Percentiles rank a stretch among this genome's conserved stretches.
phyloP scores from a whole-genome alignment of 1,140 invertebrate species.

The Drosophila guanche region DNA sequence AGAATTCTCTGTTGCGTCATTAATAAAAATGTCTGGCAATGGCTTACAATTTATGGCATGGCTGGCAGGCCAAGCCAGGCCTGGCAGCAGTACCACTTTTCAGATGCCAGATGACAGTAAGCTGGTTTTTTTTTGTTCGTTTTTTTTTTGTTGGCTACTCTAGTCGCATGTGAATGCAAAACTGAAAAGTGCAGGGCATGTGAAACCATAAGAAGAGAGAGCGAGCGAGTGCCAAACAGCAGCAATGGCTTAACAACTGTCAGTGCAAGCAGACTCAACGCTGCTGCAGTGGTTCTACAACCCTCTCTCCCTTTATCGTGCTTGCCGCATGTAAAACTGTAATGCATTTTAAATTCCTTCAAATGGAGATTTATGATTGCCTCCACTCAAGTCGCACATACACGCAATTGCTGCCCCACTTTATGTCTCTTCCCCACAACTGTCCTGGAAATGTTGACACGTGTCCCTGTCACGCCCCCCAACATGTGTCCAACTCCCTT shows the following conservation, averaged over 20 bases:
- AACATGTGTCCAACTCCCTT: slow-evolving; percentile 37
- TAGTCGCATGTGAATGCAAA: slow-evolving; percentile 8
- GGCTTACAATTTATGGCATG: slow-evolving; percentile 79
- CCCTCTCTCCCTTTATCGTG: background rate
- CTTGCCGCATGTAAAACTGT: slow-evolving; percentile 50
- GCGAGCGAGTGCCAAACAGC: too few species aligned
- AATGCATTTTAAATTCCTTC: slow-evolving; percentile 50
- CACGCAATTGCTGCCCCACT: slow-evolving; percentile 46
- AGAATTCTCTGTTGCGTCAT: slow-evolving; percentile 65
- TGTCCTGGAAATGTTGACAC: slow-evolving; percentile 47
- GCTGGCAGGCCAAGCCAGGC: slow-evolving; percentile 49
- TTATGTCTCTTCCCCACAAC: slow-evolving; percentile 9
- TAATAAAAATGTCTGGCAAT: slow-evolving; percentile 79
- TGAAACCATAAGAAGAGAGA: too few species aligned
- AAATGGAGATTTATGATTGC: slow-evolving; percentile 51
- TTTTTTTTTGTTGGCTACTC: background rate
- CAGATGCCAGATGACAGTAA: slow-evolving; percentile 64
- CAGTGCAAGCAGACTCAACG: too few species aligned
- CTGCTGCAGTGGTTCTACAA: too few species aligned
- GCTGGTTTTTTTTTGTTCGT: slow-evolving; percentile 55
- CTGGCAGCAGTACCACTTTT: slow-evolving; percentile 35
- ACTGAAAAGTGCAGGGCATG: slow-evolving; percentile 10
- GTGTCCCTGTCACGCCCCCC: slow-evolving; percentile 26
- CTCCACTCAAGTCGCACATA: slow-evolving; percentile 15
- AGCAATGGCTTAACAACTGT: too few species aligned